Percentiles rank a stretch among this genome's conserved stretches.
Conservation (phyloP, 2,113 vertebrate species). For the Alosa alosa region DNA sequence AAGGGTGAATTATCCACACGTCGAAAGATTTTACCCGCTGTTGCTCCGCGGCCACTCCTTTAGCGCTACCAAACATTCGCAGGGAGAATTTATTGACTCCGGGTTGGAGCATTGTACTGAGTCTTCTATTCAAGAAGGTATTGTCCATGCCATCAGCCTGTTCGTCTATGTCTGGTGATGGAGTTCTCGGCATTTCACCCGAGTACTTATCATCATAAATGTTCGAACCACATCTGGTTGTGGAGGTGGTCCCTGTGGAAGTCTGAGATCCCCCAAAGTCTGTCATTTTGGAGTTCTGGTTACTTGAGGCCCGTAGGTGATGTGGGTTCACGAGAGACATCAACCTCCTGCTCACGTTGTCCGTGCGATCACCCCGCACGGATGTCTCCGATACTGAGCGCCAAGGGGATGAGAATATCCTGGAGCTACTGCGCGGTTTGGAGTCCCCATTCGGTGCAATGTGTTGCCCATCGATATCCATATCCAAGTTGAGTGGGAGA, state of each 20-base stretch:
- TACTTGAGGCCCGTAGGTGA: conserved; percentile 53
- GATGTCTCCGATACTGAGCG: conserved; percentile 57
- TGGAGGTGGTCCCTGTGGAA: not conserved
- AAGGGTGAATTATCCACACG: conserved; percentile 97
- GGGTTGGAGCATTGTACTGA: conserved; percentile 87
- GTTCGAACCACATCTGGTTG: conserved; percentile 56
- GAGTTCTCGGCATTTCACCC: not conserved
- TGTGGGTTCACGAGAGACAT: conserved; percentile 63
- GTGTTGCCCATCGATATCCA: conserved; percentile 44
- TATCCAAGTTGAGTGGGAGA: conserved; percentile 39
- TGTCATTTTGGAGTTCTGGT: conserved; percentile 49
- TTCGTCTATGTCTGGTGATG: conserved; percentile 31
- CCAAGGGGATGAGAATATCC: conserved; percentile 60
- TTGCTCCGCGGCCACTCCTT: conserved; percentile 92
- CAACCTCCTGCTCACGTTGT: conserved; percentile 60
- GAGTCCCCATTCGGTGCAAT: conserved; percentile 52
- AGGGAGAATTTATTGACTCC: conserved; percentile 97
- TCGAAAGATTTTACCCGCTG: conserved; percentile 92
- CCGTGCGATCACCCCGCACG: conserved; percentile 39
- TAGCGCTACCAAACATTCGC: conserved; percentile 94
- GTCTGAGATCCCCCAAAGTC: conserved; percentile 27
- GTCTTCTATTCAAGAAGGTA: conserved; percentile 81
- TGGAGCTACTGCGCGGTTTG: conserved; percentile 52
- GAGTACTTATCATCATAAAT: not conserved
- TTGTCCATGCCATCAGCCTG: conserved; percentile 41